Conservation (phyloP, 2,888 invertebrate species). For the Omphaloscelis lunosa region DNA sequence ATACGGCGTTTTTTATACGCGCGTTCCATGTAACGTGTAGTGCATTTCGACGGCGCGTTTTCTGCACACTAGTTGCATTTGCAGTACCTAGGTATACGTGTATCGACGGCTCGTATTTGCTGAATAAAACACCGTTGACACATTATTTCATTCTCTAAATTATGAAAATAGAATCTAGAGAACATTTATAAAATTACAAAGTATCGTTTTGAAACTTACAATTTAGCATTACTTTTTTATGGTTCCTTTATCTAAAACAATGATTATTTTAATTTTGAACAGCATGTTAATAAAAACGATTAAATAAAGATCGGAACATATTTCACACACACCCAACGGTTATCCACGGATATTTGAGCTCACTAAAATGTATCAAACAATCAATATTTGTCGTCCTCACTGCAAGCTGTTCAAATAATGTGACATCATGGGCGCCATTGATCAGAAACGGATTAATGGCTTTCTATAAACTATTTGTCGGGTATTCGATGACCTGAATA, state of each 20-base stretch:
- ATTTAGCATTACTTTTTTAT: neutral
- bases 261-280: neutral
- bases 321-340: conserved; percentile 28
- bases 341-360: conserved; percentile 66
- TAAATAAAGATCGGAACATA: neutral
- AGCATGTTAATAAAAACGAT: neutral
- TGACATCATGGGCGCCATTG: conserved; percentile 66
- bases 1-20: neutral
- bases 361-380: conserved; percentile 70
- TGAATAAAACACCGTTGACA: neutral
- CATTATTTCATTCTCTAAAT: neutral
- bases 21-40: neutral
- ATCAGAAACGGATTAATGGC: conserved; percentile 37
- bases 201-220: neutral
- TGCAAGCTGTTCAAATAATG: conserved; percentile 76
- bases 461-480: conserved; percentile 26
- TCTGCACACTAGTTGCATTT: neutral
- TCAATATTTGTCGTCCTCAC: conserved; percentile 73
- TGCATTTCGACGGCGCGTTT: too few species aligned
- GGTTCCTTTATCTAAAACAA: neutral
- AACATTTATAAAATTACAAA: neutral
- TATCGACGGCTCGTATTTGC: neutral
- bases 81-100: neutral
- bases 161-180: neutral
- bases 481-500: conserved; percentile 27